Evolutionary conservation across 2,113 vertebrate genomes (phyloP), one percentile per base, ranked within the genome.

Genomic region (Poecilia latipinna): DNA sequence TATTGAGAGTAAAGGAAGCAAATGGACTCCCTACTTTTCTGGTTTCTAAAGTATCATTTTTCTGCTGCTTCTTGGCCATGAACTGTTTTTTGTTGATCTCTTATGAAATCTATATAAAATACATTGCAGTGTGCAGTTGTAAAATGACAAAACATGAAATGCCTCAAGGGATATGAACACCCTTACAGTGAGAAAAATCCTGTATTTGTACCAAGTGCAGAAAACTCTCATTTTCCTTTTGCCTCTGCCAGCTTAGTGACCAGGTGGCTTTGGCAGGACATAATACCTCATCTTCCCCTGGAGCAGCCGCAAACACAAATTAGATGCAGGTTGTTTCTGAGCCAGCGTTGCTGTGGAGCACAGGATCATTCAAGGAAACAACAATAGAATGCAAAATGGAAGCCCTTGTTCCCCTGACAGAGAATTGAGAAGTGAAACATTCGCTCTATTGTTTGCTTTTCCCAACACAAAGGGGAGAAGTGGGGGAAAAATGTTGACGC

Each of bases 321-420:
- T 65, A 73, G 65, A 67, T 64, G 74, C 11, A 70, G 74, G 72
- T 80, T 82, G 28, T 76, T 82, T 84, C 74, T 74, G 63, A 75
- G 82, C 48, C 75, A 54, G 61, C 6, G 67, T 79, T 75, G 82
- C 73, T 19, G 63, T 78, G 82, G 74, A 84, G 75, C 76, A 68
- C 70, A 61, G 68, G 39, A 74, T 82, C 75, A 84, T 71, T 86
- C 63, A 75, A 37, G 68, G 63, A 68, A 75, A 67, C 67, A 77
- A 83, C 79, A 84, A 78, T 80, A 75, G 71, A 85, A 83, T 75
- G 54, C 78, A 83, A 69, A 88, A 78, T 57, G 75, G 75, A 83
- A 62, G 61, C 67, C 67, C 68, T 74, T 35, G 70, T 85, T 85
- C 75, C 75, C 79, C 28, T 75, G 79, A 85, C 78, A 78, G 68